Conservation (phyloP, 2,797 vertebrate species). For the Macrochelys suwanniensis region DNA sequence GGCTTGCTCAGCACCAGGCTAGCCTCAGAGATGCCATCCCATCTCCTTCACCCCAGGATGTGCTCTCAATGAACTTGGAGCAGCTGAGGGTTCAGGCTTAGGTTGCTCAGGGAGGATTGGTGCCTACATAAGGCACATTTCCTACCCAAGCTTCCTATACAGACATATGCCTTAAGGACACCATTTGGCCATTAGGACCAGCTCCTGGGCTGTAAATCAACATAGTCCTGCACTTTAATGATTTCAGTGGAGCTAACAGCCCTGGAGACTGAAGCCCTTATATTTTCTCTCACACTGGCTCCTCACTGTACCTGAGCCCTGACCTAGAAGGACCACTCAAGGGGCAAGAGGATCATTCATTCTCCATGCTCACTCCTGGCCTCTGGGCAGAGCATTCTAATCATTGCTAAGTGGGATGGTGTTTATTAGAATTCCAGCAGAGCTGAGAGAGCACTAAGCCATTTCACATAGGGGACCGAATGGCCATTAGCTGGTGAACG, state of each 20-base stretch:
- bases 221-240: constrained; percentile 6
- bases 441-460: constrained; percentile 32
- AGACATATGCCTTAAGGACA: constrained; percentile 19
- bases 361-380: constrained; percentile 45
- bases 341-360: constrained; percentile 53
- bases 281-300: constrained; percentile 13
- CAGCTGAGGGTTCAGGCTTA: background rate
- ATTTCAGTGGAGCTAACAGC: background rate
- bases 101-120: background rate
- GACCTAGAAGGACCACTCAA: constrained; percentile 26
- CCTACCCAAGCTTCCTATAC: background rate
- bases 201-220: constrained; percentile 52
- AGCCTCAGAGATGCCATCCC: background rate
- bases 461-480: constrained; percentile 32
- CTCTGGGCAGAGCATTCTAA: constrained; percentile 66
- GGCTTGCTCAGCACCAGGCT: background rate
- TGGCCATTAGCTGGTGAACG: constrained; percentile 25
- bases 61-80: rapidly evolving
- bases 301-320: background rate
- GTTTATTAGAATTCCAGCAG: constrained; percentile 65
- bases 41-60: rapidly evolving
- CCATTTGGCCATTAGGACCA: background rate
- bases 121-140: background rate
- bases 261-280: background rate
- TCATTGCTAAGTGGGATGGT: constrained; percentile 68